phyloP scores from a whole-genome alignment of 2,113 vertebrate genomes.

The Aegotheles bennettii region DNA sequence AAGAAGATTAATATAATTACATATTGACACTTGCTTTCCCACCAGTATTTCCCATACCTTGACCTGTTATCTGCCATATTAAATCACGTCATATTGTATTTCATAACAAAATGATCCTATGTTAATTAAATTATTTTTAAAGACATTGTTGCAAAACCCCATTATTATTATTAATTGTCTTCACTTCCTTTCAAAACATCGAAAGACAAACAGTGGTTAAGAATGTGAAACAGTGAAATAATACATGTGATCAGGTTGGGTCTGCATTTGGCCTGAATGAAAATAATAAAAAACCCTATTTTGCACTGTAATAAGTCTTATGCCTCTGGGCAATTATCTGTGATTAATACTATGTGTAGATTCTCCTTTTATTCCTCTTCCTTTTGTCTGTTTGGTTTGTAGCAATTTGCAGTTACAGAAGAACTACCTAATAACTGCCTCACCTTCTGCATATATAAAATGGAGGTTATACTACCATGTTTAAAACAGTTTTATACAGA shows the following conservation, averaged over 20 bases:
- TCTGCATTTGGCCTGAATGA: not conserved
- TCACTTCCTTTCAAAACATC: not conserved
- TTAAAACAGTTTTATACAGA: not conserved
- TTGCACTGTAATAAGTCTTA: not conserved
- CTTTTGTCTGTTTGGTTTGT: not conserved
- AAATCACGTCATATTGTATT: not conserved
- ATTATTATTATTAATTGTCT: not conserved
- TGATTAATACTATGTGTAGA: not conserved
- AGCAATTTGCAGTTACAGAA: not conserved
- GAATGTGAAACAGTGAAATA: not conserved
- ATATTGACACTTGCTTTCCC: not conserved
- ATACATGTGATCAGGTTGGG: not conserved
- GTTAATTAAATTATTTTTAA: not conserved
- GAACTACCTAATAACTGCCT: not conserved
- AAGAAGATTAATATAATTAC: not conserved
- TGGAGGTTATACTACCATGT: too few species aligned
- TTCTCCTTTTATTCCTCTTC: not conserved
- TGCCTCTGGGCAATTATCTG: not conserved
- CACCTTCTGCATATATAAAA: not conserved
- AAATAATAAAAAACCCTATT: not conserved
- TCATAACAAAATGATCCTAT: not conserved
- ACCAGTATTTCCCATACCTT: not conserved
- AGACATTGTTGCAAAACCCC: not conserved
- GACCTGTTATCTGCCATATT: not conserved
- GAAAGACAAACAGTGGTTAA: not conserved